Evolutionary conservation across 2,113 vertebrate genomes (phyloP).

Genomic region (Gasterosteus aculeatus): DNA sequence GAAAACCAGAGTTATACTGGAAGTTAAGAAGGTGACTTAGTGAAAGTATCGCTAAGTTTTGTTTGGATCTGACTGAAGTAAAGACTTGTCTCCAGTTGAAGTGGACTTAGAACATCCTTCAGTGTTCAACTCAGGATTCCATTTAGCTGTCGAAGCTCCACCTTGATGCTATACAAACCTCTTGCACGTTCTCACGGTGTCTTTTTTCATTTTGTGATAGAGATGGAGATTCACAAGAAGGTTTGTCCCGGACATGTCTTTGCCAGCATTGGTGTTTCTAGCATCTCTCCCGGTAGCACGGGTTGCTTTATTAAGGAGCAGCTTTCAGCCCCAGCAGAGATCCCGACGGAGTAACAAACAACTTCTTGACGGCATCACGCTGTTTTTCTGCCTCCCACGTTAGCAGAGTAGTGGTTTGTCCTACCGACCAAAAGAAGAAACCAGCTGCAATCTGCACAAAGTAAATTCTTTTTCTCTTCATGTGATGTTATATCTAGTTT

Average conservation of each 20-base stretch:
- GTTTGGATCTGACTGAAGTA: neutral
- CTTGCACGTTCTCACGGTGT: neutral
- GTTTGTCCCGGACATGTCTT: neutral
- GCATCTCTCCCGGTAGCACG: neutral
- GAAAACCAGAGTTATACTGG: neutral
- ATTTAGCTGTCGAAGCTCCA: neutral
- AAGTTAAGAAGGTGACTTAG: neutral
- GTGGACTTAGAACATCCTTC: neutral
- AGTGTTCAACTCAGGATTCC: neutral
- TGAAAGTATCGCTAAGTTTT: neutral
- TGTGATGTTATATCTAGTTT: conserved; percentile 13
- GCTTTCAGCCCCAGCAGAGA: neutral
- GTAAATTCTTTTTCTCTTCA: conserved; percentile 44
- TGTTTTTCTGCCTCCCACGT: neutral
- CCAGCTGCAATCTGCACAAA: conserved; percentile 23
- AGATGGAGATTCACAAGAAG: neutral
- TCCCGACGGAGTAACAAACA: neutral
- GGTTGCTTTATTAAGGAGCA: neutral
- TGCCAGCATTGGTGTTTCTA: neutral
- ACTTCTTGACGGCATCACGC: neutral
- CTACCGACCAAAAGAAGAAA: conserved; percentile 51
- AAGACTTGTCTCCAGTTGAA: neutral
- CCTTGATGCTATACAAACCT: neutral
- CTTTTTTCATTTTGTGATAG: neutral
- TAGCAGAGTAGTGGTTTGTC: conserved; percentile 15